Conservation (phyloP, 2,888 invertebrate genomes). For the Heliconius ismenius region DNA sequence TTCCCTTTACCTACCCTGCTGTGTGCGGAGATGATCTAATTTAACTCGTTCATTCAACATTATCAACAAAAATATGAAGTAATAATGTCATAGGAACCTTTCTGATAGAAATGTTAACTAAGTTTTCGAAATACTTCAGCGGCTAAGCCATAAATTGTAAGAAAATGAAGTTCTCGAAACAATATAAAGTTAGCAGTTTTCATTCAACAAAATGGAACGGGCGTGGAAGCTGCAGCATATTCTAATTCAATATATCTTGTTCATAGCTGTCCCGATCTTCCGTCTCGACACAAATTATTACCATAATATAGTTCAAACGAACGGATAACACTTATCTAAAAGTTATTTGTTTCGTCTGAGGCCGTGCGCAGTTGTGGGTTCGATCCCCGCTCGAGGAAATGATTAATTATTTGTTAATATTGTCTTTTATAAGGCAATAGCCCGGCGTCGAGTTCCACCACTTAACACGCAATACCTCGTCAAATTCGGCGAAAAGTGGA, state of each 20-base stretch:
- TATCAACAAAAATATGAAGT: too few relatives aligned
- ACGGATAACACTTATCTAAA: conserved; percentile 74
- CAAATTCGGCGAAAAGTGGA: too few relatives aligned
- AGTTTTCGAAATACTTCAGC: background rate
- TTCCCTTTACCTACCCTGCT: too few relatives aligned
- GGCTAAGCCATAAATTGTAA: conserved; percentile 20
- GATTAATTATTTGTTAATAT: too few relatives aligned
- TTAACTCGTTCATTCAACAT: too few relatives aligned
- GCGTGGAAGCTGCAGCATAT: conserved; percentile 51
- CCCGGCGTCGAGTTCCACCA: too few relatives aligned
- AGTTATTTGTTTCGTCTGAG: conserved; percentile 68
- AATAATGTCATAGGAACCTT: background rate
- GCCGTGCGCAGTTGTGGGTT: too few relatives aligned
- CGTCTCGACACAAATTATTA: conserved; percentile 67
- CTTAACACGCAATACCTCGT: too few relatives aligned
- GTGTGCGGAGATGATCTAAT: too few relatives aligned
- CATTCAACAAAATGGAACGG: conserved; percentile 39
- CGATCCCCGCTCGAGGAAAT: too few relatives aligned
- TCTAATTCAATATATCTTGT: conserved; percentile 72
- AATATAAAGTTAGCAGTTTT: conserved; percentile 38
- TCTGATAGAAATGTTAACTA: background rate
- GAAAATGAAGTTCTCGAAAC: conserved; percentile 33
- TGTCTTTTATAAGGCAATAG: too few relatives aligned
- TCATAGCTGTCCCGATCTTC: conserved; percentile 60
- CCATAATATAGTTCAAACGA: conserved; percentile 64